A percentile compares a stretch with the other conserved stretches of the same genome.
phyloP scores from a whole-genome alignment of 2,888 invertebrate genomes.

The Microchrysa polita region DNA sequence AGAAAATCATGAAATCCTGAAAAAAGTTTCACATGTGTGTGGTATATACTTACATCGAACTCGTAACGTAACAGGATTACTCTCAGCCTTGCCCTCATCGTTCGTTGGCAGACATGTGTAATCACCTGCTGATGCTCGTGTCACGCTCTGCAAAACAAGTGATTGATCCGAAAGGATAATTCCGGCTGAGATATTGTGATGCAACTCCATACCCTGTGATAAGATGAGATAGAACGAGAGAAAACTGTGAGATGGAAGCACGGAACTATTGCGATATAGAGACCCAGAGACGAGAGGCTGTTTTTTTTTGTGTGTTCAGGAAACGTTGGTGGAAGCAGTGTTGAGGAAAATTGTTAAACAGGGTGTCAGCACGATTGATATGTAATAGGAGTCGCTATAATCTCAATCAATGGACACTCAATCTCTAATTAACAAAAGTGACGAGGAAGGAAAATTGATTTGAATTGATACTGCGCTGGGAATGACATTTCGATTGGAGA shows the following conservation, averaged over 20 bases:
- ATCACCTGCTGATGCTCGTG: slow-evolving; percentile 83
- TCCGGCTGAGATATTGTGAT: slow-evolving; percentile 83
- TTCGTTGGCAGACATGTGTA: slow-evolving; percentile 89
- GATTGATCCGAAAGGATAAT: slow-evolving; percentile 87
- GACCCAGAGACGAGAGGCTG: too few species aligned
- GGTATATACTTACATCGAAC: slow-evolving; percentile 73
- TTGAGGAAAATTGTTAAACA: too few species aligned
- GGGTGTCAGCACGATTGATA: too few species aligned
- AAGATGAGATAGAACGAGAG: slow-evolving; percentile 47
- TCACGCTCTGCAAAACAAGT: slow-evolving; percentile 85
- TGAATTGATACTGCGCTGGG: too few species aligned
- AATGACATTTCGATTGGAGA: too few species aligned
- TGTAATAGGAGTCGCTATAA: too few species aligned
- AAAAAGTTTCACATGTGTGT: neutral
- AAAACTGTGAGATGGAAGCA: slow-evolving; percentile 38
- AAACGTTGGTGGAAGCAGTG: too few species aligned
- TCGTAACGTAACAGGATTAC: slow-evolving; percentile 75
- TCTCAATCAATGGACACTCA: too few species aligned
- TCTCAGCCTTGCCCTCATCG: slow-evolving; percentile 82
- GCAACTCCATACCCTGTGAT: slow-evolving; percentile 81
- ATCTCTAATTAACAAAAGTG: too few species aligned
- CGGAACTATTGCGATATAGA: neutral
- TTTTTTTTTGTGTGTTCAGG: too few species aligned
- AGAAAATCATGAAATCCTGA: too few species aligned
- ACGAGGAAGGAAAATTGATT: too few species aligned